Base-by-base conservation (phyloP, 35 echinoderm and acorn worm species). In the Lytechinus variegatus region DNA sequence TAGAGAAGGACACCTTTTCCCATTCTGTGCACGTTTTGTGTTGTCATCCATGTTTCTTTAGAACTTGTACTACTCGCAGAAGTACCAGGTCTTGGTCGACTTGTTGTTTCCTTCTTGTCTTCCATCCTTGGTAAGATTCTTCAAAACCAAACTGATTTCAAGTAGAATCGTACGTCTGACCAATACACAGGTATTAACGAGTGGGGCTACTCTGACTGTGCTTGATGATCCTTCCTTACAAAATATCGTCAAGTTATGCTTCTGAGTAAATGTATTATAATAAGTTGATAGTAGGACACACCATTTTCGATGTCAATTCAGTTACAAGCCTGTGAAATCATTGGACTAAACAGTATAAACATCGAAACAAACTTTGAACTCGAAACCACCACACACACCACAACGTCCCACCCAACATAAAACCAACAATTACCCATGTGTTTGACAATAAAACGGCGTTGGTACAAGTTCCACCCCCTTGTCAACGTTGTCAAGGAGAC, bases 1-100 rank as follows among this genome's bases (percentile, higher is more conserved):
- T 95, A 97, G 9, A 97, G 89, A 51, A 97, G 94, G 54, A 94
- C 95, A 87, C 97, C 97, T 66, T 95, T 97, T 8, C 97, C 95
- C 96, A 95, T 96, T 27, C 96, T 61, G 10, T 87, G 94, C 8
- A 66, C 55, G 28, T 94, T 91, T 29, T 94, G 71, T 54, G 44
- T 16, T 10, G 97, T 97, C 96, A 96, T 96, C 94, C 95, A 96
- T 54, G 97, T 97, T 72, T 95, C 93, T 66, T 79, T 92, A 3
- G 97, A 97, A 52, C 91, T 96, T 5, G 21, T 91, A 16, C 60
- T 96, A 27, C 94, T 96, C 9, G 95, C 95, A 24, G 94, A 91
- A 27, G 96, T 95, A 54, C 95, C 95, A 21, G 96, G 95, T 93
- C 89, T 94, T 87, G 71, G 96, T 93, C 89, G 66, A 79, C 66